These are phyloP conservation scores for Rousettus madagascariensis DNA, from an alignment of 2,797 vertebrate species.

Conservation along the genomic window DNA sequence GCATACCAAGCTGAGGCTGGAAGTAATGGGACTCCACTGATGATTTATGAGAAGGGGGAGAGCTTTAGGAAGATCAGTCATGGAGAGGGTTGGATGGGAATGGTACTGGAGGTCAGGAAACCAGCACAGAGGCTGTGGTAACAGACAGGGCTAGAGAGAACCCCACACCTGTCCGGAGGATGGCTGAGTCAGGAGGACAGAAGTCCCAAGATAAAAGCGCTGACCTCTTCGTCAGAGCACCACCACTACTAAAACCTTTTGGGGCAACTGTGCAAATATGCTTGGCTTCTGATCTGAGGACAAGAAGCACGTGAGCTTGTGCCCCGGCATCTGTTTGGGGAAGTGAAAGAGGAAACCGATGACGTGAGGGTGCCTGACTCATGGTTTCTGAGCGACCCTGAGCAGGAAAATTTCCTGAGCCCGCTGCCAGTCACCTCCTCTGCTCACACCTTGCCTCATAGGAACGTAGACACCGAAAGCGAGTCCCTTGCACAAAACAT, in stretches of 20 bases:
- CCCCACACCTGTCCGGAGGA: neutral
- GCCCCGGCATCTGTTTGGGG: constrained; percentile 59
- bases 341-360: constrained; percentile 74
- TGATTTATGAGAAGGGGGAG: neutral
- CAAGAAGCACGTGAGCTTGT: neutral
- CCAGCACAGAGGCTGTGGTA: neutral
- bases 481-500: neutral
- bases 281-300: neutral
- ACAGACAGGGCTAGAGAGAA: neutral
- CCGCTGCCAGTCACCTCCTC: constrained; percentile 42
- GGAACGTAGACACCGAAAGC: constrained; percentile 50
- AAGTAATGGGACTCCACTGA: neutral
- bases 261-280: neutral
- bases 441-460: constrained; percentile 45
- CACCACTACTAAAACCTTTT: neutral
- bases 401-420: constrained; percentile 37
- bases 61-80: neutral
- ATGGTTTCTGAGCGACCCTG: constrained; percentile 57
- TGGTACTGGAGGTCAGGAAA: neutral
- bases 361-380: constrained; percentile 63
- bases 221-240: neutral
- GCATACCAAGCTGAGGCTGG: neutral
- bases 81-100: neutral
- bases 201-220: neutral
- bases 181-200: neutral